Evolutionary conservation across 2,113 vertebrate species (phyloP).

Genomic region (Nerophis ophidion): DNA sequence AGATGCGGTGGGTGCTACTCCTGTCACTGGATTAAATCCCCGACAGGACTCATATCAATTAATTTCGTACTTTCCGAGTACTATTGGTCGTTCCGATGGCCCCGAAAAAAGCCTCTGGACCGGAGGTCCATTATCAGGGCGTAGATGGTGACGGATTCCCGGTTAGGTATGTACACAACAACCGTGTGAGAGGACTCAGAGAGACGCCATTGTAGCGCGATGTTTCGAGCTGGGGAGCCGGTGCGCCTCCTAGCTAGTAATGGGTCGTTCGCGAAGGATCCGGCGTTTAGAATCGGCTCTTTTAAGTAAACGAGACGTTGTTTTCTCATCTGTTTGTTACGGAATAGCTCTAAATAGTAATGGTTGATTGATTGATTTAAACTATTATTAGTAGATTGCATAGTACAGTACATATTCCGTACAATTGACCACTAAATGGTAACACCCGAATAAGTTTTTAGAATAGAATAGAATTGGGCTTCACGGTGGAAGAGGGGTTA

Average conservation of each 20-base stretch:
- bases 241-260: conserved; percentile 58
- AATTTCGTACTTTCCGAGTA: conserved; percentile 63
- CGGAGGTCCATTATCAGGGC: conserved; percentile 75
- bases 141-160: conserved; percentile 77
- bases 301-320: too few relatives aligned
- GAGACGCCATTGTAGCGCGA: conserved; percentile 65
- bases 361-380: too few relatives aligned
- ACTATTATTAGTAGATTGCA: too few relatives aligned
- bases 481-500: too few relatives aligned
- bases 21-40: conserved; percentile 75
- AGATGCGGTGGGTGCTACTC: conserved; percentile 51
- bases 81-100: conserved; percentile 62
- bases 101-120: conserved; percentile 67
- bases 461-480: too few relatives aligned
- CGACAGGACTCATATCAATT: conserved; percentile 54
- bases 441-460: too few relatives aligned
- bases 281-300: too few relatives aligned
- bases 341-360: too few relatives aligned
- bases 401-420: too few relatives aligned
- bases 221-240: conserved; percentile 59
- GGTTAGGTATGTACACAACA: conserved; percentile 55
- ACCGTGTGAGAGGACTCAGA: conserved; percentile 52
- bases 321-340: too few relatives aligned
- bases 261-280: conserved; percentile 35
- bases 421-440: too few relatives aligned